These are phyloP conservation scores for Falco punctatus DNA, from an alignment of 2,113 vertebrate species.

Conservation along the genomic window DNA sequence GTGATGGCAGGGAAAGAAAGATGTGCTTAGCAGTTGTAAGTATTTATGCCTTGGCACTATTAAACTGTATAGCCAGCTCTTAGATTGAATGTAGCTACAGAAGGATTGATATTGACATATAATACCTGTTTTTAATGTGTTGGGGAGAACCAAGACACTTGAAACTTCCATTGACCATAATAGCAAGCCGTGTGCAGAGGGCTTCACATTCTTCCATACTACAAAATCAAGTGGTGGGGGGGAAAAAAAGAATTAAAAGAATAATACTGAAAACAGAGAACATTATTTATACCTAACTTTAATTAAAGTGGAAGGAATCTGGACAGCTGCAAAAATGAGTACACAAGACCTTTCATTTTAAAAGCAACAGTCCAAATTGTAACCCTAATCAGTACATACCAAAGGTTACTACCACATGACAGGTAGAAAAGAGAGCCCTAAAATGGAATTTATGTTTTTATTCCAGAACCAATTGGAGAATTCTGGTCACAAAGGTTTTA, in stretches of 20 bases:
- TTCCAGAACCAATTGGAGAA: neutral
- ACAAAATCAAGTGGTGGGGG: neutral
- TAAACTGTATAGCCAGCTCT: neutral
- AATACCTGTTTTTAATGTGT: conserved; percentile 90
- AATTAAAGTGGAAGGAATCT: neutral
- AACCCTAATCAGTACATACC: neutral
- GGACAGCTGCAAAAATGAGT: neutral
- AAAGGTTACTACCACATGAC: neutral
- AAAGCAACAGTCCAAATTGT: neutral
- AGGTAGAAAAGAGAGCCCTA: neutral
- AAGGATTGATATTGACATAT: neutral
- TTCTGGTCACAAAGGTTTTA: neutral
- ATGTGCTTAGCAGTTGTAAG: neutral
- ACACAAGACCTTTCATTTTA: neutral
- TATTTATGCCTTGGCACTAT: neutral
- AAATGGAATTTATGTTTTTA: neutral
- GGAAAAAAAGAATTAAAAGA: neutral
- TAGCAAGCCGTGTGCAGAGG: conserved; percentile 86
- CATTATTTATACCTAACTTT: neutral
- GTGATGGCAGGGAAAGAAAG: neutral
- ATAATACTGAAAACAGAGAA: neutral
- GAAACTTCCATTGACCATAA: conserved; percentile 90
- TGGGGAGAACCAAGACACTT: conserved; percentile 89
- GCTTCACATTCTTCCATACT: conserved; percentile 94
- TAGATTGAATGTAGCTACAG: neutral